Conservation (phyloP, 2,113 vertebrate species). For the human region GRCh38 chr2:72308001-72308500, state of each 20-base stretch:
- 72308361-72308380: neutral
- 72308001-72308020: neutral
- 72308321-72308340: neutral
- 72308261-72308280: neutral
- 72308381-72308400: neutral
- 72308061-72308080: slow-evolving; percentile 8
- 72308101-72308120: neutral
- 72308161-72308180: neutral
- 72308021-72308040: slow-evolving; percentile 30
- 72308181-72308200: neutral
- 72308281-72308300: neutral
- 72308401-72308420: neutral
- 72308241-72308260: neutral
- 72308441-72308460: neutral
- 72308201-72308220: neutral
- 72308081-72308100: slow-evolving; percentile 4
- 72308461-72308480: neutral
- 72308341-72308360: neutral
- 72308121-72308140: slow-evolving; percentile 21
- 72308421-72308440: neutral
- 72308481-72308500: neutral
- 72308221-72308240: neutral
- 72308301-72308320: neutral
- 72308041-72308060: slow-evolving; percentile 25
- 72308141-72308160: neutral